Evolutionary conservation across 2,113 vertebrate genomes (phyloP), one percentile per base, ranked within the genome.

Genomic region (Campylorhamphus procurvoides): DNA sequence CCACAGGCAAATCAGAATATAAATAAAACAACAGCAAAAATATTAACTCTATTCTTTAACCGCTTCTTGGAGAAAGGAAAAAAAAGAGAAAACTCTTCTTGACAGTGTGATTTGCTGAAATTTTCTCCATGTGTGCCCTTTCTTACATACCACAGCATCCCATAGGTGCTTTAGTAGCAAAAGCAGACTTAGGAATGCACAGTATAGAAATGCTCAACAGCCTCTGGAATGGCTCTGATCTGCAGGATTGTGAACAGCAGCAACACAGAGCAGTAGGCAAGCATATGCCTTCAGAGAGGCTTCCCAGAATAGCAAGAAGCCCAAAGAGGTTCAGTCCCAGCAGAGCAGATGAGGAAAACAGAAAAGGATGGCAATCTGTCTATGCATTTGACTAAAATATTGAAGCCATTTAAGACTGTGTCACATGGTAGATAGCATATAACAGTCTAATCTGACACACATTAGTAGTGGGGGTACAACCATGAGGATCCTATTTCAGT

Each of bases 51-150:
- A 33, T 12, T 58, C 7, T 63, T 67, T 24, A 42, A 5, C 6
- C 3, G 63, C 4, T 63, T 82, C 6, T 19, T 59, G 19, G 7
- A 37, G 50, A n/a, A 29, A 46, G 9, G 35, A 40, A 47, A 29
- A n/a, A 64, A 50, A 18, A 42, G 40, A 42, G 40, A 27, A 6
- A 29, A 29, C 16, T 50, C 44, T 39, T 64, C 16, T 63, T 37
- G 3, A 59, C 12, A n/a, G 14, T n/a, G 6, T 59, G 68, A 42
- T 3, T 23, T 29, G n/a, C 14, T 56, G 42, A 87, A 93, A 22
- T 29, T 55, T 12, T 59, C 28, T 44, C 31, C 0, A 0, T 8
- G 12, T 53, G 47, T 49, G 28, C 27, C 19, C 9, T 50, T 53
- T 68, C 56, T 49, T 37, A 60, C 9, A 29, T 6, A 8, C 4